A percentile compares a stretch with the other conserved stretches of the same genome.
phyloP scores from a whole-genome alignment of 2,888 invertebrate genomes.

The Amiota communis region DNA sequence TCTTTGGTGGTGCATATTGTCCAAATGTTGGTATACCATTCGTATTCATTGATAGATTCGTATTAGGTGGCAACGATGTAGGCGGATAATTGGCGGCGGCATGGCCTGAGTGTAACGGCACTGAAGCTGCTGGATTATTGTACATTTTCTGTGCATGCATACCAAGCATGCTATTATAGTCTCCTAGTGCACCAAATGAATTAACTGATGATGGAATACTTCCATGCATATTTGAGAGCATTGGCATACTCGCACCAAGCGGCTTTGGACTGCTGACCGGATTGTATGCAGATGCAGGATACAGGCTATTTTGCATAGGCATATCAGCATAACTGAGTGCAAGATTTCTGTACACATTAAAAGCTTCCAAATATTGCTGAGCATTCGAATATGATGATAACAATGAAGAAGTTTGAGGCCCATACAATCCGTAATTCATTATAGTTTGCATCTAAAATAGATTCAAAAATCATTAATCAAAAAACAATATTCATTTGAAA shows the following conservation, averaged over 20 bases:
- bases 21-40: constrained; percentile 37
- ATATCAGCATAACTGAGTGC: constrained; percentile 46
- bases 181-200: constrained; percentile 47
- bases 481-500: neutral
- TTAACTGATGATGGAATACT: constrained; percentile 34
- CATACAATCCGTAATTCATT: constrained; percentile 51
- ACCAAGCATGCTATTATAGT: constrained; percentile 49
- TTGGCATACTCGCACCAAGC: constrained; percentile 11
- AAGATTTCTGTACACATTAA: constrained; percentile 45
- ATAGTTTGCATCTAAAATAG: constrained; percentile 57
- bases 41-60: constrained; percentile 35
- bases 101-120: constrained; percentile 15
- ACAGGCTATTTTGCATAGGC: constrained; percentile 19
- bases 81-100: constrained; percentile 33
- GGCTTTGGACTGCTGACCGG: neutral
- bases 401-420: constrained; percentile 51
- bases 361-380: constrained; percentile 56
- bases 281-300: neutral
- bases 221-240: constrained; percentile 30
- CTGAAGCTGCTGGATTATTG: constrained; percentile 34
- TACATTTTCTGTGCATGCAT: constrained; percentile 33
- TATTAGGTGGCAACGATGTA: constrained; percentile 38
- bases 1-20: constrained; percentile 30
- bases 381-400: constrained; percentile 50
- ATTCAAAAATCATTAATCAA: constrained; percentile 6